Evolutionary conservation across 2,113 vertebrate genomes (phyloP).

Genomic region (Dendrocopos noguchii): DNA sequence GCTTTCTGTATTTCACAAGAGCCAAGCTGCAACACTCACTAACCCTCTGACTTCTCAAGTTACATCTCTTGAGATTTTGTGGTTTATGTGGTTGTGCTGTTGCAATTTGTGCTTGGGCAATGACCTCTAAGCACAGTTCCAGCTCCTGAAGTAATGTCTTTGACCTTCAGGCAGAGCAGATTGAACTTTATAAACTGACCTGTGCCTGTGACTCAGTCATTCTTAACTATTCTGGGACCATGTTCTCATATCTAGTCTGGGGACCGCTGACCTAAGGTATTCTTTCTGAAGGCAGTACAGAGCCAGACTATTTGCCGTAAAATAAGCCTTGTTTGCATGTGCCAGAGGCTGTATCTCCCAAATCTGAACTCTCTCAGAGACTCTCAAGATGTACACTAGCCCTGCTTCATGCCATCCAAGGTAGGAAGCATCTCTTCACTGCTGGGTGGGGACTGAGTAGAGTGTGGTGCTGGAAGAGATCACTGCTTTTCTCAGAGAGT

Average conservation of each 20-base stretch:
- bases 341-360: not conserved
- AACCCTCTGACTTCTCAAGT: not conserved
- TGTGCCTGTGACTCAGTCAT: not conserved
- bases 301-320: not conserved
- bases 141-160: not conserved
- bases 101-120: constrained; percentile 17
- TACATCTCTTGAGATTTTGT: not conserved
- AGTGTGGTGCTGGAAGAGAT: rapidly evolving
- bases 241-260: not conserved
- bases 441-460: not conserved
- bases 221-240: not conserved
- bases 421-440: rapidly evolving
- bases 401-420: not conserved
- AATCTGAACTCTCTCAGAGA: rapidly evolving
- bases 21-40: not conserved
- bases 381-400: not conserved
- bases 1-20: not conserved
- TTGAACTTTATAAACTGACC: not conserved
- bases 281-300: not conserved
- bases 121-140: constrained; percentile 20
- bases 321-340: not conserved
- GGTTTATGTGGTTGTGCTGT: constrained; percentile 36
- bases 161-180: constrained; percentile 11
- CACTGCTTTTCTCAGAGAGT: rapidly evolving
- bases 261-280: not conserved